Conservation (phyloP, 2,888 invertebrate species). For the Resseliella maxima region DNA sequence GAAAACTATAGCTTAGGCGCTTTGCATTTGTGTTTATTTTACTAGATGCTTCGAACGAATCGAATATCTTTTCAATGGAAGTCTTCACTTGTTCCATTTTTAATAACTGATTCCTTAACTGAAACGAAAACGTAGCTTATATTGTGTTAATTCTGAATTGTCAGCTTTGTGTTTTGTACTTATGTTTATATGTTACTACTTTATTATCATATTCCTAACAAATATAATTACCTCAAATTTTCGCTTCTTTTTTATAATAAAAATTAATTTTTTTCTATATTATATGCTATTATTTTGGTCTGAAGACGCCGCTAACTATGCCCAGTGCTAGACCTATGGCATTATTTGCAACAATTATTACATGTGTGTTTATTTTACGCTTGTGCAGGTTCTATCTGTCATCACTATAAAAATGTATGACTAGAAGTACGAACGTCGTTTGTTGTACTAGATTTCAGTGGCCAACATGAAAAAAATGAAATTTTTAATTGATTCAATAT, state of each 20-base stretch:
- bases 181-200: too few relatives aligned
- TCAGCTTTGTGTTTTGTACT: not conserved
- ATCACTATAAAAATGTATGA: not conserved
- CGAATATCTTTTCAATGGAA: conserved; percentile 50
- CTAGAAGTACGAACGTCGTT: not conserved
- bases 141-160: not conserved
- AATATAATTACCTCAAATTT: not conserved
- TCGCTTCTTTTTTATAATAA: not conserved
- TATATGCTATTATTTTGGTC: not conserved
- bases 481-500: too few relatives aligned
- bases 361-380: conserved; percentile 55
- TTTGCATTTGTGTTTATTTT: conserved; percentile 35
- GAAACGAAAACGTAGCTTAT: not conserved
- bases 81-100: conserved; percentile 28
- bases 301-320: conserved; percentile 26
- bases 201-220: not conserved
- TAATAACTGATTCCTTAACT: not conserved
- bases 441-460: not conserved
- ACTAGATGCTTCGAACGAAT: conserved; percentile 40
- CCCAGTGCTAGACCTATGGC: conserved; percentile 5
- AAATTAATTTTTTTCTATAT: not conserved
- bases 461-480: too few relatives aligned
- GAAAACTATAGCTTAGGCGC: conserved; percentile 27
- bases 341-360: conserved; percentile 19
- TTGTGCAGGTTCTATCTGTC: conserved; percentile 36